Conservation (phyloP, 2,888 invertebrate genomes). For the Phengaris arion region DNA sequence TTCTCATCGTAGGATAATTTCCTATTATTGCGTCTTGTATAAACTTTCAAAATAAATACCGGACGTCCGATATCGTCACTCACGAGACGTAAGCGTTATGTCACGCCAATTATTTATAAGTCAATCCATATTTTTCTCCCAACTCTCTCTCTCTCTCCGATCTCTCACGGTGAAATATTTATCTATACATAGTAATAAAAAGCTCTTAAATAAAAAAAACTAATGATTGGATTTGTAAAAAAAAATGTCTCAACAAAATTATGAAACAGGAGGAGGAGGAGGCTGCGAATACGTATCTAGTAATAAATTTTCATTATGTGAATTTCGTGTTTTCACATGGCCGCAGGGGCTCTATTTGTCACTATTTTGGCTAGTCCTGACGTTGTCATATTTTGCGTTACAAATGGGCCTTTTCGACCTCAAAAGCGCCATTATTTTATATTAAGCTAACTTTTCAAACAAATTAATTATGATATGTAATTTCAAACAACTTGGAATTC, state of each 20-base stretch:
- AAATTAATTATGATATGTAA: not conserved
- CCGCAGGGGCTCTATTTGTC: slow-evolving; percentile 14
- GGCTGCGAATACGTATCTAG: not conserved
- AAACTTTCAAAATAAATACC: too few relatives aligned
- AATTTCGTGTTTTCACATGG: slow-evolving; percentile 1
- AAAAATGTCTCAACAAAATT: not conserved
- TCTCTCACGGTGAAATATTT: too few relatives aligned
- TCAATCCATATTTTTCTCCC: too few relatives aligned
- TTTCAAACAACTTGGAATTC: not conserved
- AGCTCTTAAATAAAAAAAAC: too few relatives aligned
- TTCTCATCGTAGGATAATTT: too few relatives aligned
- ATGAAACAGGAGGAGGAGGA: not conserved
- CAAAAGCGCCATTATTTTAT: slow-evolving; percentile 7
- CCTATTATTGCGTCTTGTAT: too few relatives aligned
- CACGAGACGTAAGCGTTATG: not conserved
- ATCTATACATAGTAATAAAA: too few relatives aligned
- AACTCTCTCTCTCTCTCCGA: too few relatives aligned
- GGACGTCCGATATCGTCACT: not conserved
- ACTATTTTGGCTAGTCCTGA: slow-evolving; percentile 16
- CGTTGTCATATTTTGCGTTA: slow-evolving; percentile 14
- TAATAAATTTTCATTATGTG: slow-evolving; percentile 12
- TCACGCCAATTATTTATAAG: too few relatives aligned
- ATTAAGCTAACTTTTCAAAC: not conserved
- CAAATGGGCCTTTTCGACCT: slow-evolving; percentile 14
- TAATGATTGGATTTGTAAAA: too few relatives aligned